phyloP scores from a whole-genome alignment of 2,113 vertebrate species.

The Athene noctua region DNA sequence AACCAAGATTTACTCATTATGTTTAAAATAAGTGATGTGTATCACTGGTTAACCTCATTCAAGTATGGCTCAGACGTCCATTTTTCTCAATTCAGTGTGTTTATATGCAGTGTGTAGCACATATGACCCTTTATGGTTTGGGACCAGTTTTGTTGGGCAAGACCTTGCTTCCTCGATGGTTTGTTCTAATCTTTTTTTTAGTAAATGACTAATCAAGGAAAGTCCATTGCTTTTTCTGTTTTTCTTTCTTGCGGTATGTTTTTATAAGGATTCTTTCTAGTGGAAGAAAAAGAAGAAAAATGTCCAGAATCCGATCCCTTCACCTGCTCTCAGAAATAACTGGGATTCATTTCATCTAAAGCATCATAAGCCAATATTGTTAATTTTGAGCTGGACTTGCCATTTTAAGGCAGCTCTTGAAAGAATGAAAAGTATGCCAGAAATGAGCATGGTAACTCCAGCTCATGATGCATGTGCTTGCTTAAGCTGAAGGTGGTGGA shows the following conservation, averaged over 20 bases:
- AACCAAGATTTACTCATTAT: background rate
- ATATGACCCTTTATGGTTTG: background rate
- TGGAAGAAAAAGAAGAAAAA: background rate
- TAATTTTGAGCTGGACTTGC: background rate
- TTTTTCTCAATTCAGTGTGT: background rate
- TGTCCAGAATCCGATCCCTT: background rate
- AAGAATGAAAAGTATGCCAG: background rate
- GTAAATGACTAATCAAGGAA: background rate
- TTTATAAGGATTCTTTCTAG: background rate
- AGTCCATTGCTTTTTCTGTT: background rate
- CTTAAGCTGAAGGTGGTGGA: fast-evolving
- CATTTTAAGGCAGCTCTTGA: background rate
- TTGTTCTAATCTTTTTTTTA: background rate
- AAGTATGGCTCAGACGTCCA: background rate
- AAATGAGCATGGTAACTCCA: background rate
- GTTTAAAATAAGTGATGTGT: background rate
- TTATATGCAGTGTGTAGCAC: background rate
- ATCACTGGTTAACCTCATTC: background rate
- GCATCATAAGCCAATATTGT: background rate
- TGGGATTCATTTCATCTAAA: background rate
- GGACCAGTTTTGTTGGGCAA: background rate
- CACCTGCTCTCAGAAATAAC: background rate
- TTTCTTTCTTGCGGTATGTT: background rate
- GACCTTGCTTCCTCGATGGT: background rate
- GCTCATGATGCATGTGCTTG: background rate